Evolutionary conservation across 37 sponge, comb jelly and placozoan genomes (phyloP).

Genomic region (Beroe forskalii): DNA sequence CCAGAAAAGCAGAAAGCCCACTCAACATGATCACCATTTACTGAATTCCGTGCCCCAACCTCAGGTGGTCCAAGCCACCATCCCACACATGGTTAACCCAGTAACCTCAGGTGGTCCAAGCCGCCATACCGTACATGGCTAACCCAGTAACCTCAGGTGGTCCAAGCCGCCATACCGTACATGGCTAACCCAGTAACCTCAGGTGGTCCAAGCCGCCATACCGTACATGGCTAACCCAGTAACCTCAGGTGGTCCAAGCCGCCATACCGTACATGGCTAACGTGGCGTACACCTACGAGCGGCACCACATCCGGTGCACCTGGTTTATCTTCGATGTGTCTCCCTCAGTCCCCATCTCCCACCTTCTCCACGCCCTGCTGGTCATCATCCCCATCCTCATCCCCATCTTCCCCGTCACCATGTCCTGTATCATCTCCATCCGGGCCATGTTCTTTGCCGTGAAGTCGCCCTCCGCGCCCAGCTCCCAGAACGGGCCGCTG

Average conservation of each 20-base stretch:
- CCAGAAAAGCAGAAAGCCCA: too few relatives aligned
- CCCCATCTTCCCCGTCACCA: slow-evolving; percentile 44
- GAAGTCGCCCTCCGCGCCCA: slow-evolving; percentile 19
- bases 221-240: too few relatives aligned
- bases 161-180: too few relatives aligned
- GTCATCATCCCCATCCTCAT: slow-evolving; percentile 49
- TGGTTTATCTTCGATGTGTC: slow-evolving; percentile 43
- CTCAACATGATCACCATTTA: too few relatives aligned
- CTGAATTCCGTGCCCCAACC: too few relatives aligned
- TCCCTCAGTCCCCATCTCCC: background rate
- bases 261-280: slow-evolving; percentile 23
- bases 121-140: too few relatives aligned
- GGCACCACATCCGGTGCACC: background rate
- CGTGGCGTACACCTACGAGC: slow-evolving; percentile 54
- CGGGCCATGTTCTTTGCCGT: slow-evolving; percentile 44
- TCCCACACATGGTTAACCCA: background rate
- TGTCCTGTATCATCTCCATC: slow-evolving; percentile 59
- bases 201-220: too few relatives aligned
- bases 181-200: too few relatives aligned
- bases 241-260: slow-evolving; percentile 31
- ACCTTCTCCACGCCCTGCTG: slow-evolving; percentile 60
- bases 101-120: too few relatives aligned
- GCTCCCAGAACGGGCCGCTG: background rate
- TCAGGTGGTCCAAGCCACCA: slow-evolving; percentile 11
- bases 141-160: too few relatives aligned